Evolutionary conservation across 53 echinoderm and acorn worm genomes (phyloP).

Genomic region (Astropecten irregularis): DNA sequence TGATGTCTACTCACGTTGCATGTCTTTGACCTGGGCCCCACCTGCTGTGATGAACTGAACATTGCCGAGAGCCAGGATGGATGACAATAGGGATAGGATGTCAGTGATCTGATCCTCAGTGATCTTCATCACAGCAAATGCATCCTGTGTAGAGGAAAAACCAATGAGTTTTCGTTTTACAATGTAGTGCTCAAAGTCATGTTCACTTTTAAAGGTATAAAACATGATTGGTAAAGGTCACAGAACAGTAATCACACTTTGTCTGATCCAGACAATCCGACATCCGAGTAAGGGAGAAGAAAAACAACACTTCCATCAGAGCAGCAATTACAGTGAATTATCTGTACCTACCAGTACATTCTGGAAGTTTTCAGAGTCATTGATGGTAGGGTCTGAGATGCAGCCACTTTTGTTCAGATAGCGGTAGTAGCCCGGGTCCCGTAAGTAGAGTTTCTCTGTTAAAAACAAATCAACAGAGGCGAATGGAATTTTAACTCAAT

Average conservation of each 20-base stretch:
- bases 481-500: not conserved
- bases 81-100: slow-evolving; percentile 75
- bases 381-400: slow-evolving; percentile 74
- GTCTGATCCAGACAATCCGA: too few species aligned
- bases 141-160: slow-evolving; percentile 78
- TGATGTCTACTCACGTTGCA: slow-evolving; percentile 79
- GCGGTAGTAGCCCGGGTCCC: slow-evolving; percentile 63
- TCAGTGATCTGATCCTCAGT: slow-evolving; percentile 79
- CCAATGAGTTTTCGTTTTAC: too few species aligned
- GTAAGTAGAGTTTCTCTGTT: slow-evolving; percentile 71
- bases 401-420: slow-evolving; percentile 99
- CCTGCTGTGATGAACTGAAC: slow-evolving; percentile 95
- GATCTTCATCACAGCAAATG: slow-evolving; percentile 86
- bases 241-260: too few species aligned
- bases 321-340: not conserved
- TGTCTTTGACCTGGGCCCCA: slow-evolving; percentile 91
- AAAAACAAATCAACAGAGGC: slow-evolving; percentile 23
- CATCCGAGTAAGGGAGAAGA: too few species aligned
- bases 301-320: not conserved
- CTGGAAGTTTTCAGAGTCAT: slow-evolving; percentile 80
- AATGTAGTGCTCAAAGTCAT: too few species aligned
- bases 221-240: too few species aligned
- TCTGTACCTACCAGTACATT: slow-evolving; percentile 58
- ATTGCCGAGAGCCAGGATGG: slow-evolving; percentile 92
- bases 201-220: too few species aligned